These are phyloP conservation scores for Lepetodrilus schrolli DNA, from an alignment of 2,888 invertebrate species.

Conservation along the genomic window DNA sequence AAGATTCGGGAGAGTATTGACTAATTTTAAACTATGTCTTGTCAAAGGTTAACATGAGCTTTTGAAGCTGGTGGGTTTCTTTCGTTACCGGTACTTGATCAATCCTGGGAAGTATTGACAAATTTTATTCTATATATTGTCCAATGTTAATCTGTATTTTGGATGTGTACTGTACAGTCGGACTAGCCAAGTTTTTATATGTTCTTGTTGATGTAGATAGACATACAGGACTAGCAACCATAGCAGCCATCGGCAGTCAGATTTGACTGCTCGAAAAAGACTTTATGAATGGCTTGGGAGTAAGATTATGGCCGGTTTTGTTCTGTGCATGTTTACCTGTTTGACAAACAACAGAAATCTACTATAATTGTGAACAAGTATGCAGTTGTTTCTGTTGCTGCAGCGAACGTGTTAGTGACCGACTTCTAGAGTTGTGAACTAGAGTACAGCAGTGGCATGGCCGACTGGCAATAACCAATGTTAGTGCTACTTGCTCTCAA, in stretches of 20 bases:
- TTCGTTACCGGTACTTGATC: too few species aligned
- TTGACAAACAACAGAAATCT: too few species aligned
- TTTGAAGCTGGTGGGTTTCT: too few species aligned
- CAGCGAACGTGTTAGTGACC: background rate
- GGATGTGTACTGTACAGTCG: background rate
- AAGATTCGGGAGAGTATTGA: background rate
- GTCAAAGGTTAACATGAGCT: too few species aligned
- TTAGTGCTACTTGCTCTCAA: background rate
- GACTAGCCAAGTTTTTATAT: background rate
- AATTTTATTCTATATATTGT: background rate
- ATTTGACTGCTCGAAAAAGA: background rate
- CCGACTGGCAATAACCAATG: background rate
- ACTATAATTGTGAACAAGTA: too few species aligned
- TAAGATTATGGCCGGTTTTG: background rate
- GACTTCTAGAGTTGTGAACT: background rate
- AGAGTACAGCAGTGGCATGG: background rate
- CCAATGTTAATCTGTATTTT: background rate
- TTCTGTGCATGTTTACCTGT: background rate
- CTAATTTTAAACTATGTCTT: background rate
- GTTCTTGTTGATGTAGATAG: constrained; percentile 25
- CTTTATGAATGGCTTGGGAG: background rate
- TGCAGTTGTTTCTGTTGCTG: background rate
- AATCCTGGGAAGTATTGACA: background rate
- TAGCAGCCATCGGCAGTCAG: background rate
- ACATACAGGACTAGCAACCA: background rate